Evolutionary conservation across 2,113 vertebrate genomes (phyloP).

Genomic region (Misgurnus mizolepis): DNA sequence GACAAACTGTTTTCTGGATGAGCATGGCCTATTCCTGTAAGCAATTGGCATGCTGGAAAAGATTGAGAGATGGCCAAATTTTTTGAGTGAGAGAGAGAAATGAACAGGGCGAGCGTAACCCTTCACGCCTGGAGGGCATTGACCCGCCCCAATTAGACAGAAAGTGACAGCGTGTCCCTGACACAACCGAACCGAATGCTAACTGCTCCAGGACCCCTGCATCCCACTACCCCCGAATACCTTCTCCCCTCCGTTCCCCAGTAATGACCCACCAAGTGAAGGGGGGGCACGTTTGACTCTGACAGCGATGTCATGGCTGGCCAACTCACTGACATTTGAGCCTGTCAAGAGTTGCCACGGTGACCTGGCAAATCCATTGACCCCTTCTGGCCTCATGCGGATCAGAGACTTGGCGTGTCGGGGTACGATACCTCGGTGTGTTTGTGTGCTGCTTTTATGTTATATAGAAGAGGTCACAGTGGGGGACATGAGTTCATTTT

Average conservation of each 20-base stretch:
- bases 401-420: constrained; percentile 29
- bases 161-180: constrained; percentile 73
- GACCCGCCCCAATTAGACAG: constrained; percentile 75
- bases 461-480: not conserved
- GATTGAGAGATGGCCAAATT: not conserved
- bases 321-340: constrained; percentile 68
- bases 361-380: constrained; percentile 70
- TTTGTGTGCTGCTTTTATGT: not conserved
- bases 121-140: constrained; percentile 64
- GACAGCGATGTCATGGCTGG: constrained; percentile 65
- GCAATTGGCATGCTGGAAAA: not conserved
- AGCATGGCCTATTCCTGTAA: not conserved
- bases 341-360: constrained; percentile 68
- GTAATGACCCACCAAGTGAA: constrained; percentile 51
- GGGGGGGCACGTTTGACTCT: constrained; percentile 44
- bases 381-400: constrained; percentile 30
- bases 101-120: constrained; percentile 47
- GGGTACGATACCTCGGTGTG: not conserved
- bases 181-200: constrained; percentile 72
- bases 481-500: constrained; percentile 6
- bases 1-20: too few relatives aligned
- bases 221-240: constrained; percentile 17
- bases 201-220: constrained; percentile 60
- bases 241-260: constrained; percentile 38
- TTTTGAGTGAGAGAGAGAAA: constrained; percentile 11